Evolutionary conservation across 1,140 invertebrate genomes (phyloP).

Genomic region (Anoplophora glabripennis): DNA sequence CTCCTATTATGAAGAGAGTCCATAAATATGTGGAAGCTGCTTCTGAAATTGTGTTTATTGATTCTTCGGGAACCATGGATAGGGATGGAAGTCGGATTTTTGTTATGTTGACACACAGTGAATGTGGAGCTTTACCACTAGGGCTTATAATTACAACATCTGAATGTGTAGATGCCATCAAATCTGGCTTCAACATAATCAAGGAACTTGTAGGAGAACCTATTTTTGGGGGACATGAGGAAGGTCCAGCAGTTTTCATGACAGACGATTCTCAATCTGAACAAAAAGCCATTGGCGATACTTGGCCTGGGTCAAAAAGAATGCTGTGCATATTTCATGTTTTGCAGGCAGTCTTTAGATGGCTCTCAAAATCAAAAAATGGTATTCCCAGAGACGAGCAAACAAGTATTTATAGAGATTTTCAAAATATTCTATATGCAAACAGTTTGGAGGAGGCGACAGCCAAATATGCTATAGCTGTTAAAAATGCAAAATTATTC

Average conservation of each 20-base stretch:
- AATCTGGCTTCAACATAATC: background rate
- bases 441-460: background rate
- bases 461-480: background rate
- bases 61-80: background rate
- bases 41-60: background rate
- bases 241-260: conserved; percentile 2
- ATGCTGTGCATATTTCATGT: conserved; percentile 13
- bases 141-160: conserved; percentile 8
- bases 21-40: background rate
- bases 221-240: conserved; percentile 8
- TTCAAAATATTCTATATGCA: conserved; percentile 4
- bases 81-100: background rate
- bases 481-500: background rate
- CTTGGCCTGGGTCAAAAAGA: conserved; percentile 1
- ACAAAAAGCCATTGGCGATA: conserved; percentile 4
- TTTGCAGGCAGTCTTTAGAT: conserved; percentile 6
- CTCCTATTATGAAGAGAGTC: conserved; percentile 1
- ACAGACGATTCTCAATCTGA: conserved; percentile 13
- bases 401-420: background rate
- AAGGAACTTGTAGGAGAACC: background rate
- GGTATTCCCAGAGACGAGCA: background rate
- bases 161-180: background rate
- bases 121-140: conserved; percentile 7
- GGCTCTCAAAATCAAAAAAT: conserved; percentile 7
- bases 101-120: conserved; percentile 4